Base-by-base conservation (phyloP, 2,888 invertebrate species). In the Sturmia bella region DNA sequence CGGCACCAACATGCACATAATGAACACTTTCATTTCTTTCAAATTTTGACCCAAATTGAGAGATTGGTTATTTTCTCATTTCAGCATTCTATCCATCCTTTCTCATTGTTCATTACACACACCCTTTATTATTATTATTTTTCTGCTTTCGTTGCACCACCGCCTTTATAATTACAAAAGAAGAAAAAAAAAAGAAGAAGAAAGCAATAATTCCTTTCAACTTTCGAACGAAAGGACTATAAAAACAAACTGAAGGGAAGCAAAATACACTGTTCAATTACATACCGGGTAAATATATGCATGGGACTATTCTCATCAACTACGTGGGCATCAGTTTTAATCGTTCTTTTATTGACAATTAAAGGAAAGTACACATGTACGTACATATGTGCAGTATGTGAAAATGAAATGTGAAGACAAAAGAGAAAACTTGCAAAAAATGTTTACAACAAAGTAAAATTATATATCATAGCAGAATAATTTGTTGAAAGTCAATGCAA, bases 271-370 rank as follows among this genome's bases (percentile, higher is more conserved):
- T 54, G 54, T 69, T 69, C 45, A 52, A 69, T 68, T 68, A 61
- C 56, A 64, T 19, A 57, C 19, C 37, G 27, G 66, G 19, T 39
- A 70, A 70, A 64, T 61, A 32, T 32, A 69, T 61, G 63, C 63
- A 69, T 7, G 59, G 37, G 24, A 82, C 48, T 82, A 78, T 7
- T 32, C 64, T 78, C 82, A 75, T 78, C 82, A 82, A 70, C 61
- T 78, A 78, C 82, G 74, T 78, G 82, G 82, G 74, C 74, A 78
- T 75, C 77, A 57, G 39, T 74, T 78, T 82, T 82, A 82, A 82
- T 82, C 81, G 81, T 70, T 82, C 74, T 74, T 77, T 78, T 78
- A 82, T 82, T 78, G 81, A 82, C 74, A 82, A 77, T 74, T 78
- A 82, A 77, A 80, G 72, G 64, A 24, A 66, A 63, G 69, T 59